Evolutionary conservation across 2,797 vertebrate genomes (phyloP).

Genomic region (Urocyon cinereoargenteus): DNA sequence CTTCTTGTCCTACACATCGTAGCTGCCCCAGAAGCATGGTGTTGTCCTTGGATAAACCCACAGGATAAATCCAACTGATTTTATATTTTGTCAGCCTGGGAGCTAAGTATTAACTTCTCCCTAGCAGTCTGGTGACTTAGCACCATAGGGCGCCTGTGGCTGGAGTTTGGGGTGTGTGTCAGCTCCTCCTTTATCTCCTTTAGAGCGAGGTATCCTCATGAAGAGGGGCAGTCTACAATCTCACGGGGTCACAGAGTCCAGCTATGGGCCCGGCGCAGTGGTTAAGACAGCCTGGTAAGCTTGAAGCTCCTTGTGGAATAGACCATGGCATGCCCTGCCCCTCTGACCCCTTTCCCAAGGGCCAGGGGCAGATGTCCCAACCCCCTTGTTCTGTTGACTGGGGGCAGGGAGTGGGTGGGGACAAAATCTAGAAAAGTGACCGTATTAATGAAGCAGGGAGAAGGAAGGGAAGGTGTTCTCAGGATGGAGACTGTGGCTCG

Average conservation of each 20-base stretch:
- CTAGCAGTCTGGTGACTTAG: neutral
- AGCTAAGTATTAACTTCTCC: neutral
- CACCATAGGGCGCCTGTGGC: rapidly evolving
- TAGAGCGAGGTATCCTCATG: neutral
- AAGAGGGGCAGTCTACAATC: neutral
- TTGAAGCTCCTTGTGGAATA: neutral
- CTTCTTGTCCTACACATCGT: rapidly evolving
- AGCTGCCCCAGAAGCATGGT: neutral
- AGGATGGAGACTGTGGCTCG: neutral
- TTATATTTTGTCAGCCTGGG: neutral
- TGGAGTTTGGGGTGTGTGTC: no score
- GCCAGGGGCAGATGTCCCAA: neutral
- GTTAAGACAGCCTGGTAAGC: neutral
- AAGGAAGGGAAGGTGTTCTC: neutral
- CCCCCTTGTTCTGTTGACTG: neutral
- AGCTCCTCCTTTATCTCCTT: neutral
- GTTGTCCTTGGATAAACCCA: neutral
- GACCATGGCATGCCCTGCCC: rapidly evolving
- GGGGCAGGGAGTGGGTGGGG: no score
- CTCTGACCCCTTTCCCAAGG: neutral
- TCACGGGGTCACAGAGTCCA: neutral
- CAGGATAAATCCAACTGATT: neutral
- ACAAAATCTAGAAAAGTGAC: neutral
- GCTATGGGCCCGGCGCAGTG: neutral
- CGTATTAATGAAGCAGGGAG: neutral